These are phyloP conservation scores for Temnothorax ravouxi DNA, from an alignment of 2,888 invertebrate species.

Conservation along the genomic window DNA sequence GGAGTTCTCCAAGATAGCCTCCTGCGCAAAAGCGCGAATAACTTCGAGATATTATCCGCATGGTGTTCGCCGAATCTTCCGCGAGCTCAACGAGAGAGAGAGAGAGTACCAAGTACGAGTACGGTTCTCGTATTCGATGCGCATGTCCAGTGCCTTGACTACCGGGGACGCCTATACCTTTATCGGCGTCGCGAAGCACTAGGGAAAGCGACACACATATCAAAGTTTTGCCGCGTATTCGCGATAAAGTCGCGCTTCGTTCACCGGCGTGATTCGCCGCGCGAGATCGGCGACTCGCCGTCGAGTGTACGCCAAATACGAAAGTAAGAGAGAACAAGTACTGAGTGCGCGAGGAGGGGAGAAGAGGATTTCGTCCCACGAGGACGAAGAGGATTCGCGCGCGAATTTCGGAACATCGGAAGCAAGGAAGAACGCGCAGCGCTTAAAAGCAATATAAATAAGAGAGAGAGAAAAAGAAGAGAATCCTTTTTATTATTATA, in stretches of 20 bases:
- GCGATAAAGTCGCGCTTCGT: conserved; percentile 59
- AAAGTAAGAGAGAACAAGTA: conserved; percentile 19
- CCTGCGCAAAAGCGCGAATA: background rate
- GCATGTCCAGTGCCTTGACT: conserved; percentile 84
- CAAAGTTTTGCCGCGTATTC: conserved; percentile 74
- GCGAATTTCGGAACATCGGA: background rate
- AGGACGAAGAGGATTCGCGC: background rate
- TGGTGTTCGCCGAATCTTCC: conserved; percentile 33
- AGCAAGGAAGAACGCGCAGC: background rate
- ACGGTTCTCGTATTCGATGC: conserved; percentile 65
- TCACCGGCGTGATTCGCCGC: conserved; percentile 11
- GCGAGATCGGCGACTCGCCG: conserved; percentile 9
- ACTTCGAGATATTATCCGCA: background rate
- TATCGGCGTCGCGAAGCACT: conserved; percentile 67
- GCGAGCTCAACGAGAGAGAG: background rate
- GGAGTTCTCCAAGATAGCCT: conserved; percentile 12
- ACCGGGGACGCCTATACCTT: conserved; percentile 79
- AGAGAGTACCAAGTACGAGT: conserved; percentile 29
- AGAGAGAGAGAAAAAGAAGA: background rate
- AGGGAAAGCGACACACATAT: conserved; percentile 70
- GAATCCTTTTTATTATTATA: conserved; percentile 26
- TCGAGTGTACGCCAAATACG: background rate
- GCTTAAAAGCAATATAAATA: background rate
- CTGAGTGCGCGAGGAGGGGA: conserved; percentile 8
- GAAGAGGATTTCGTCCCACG: background rate